Percentiles rank a stretch among this genome's conserved stretches.
These are phyloP conservation scores for Metellina segmentata DNA, from an alignment of 2,888 invertebrate genomes.

Conservation along the genomic window DNA sequence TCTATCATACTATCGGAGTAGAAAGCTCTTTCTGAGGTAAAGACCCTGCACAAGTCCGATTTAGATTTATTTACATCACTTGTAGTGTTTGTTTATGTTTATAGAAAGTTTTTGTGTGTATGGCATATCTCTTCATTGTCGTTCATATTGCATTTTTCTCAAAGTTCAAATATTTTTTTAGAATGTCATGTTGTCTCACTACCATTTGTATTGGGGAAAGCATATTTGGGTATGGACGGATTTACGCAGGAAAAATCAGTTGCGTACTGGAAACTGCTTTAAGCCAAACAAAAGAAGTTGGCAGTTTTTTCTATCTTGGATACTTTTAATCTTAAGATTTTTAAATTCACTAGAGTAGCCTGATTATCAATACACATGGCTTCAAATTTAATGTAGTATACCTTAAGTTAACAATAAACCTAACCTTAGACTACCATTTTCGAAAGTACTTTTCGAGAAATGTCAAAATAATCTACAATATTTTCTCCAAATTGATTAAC, in stretches of 20 bases:
- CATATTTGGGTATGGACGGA: constrained; percentile 18
- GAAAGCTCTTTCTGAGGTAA: neutral
- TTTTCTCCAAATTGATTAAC: too few species aligned
- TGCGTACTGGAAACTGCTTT: neutral
- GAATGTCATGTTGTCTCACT: constrained; percentile 50
- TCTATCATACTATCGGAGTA: constrained; percentile 15
- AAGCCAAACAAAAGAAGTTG: neutral
- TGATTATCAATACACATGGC: neutral
- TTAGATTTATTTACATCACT: constrained; percentile 56
- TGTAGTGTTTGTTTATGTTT: constrained; percentile 40
- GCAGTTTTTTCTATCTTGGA: neutral
- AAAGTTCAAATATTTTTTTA: constrained; percentile 59
- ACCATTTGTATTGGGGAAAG: constrained; percentile 6
- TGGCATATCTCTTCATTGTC: constrained; percentile 16
- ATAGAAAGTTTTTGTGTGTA: constrained; percentile 23
- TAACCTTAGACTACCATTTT: too few species aligned
- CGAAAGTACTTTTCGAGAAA: too few species aligned
- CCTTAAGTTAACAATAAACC: too few species aligned
- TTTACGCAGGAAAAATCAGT: neutral
- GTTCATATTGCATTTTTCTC: constrained; percentile 47
- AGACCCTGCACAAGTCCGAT: constrained; percentile 40
- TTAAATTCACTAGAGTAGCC: neutral
- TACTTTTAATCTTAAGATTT: neutral
- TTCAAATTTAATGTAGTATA: too few species aligned
- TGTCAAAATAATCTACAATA: too few species aligned